These are phyloP conservation scores for Drepanosiphum platanoidis DNA, from an alignment of 2,888 invertebrate species.

Conservation along the genomic window DNA sequence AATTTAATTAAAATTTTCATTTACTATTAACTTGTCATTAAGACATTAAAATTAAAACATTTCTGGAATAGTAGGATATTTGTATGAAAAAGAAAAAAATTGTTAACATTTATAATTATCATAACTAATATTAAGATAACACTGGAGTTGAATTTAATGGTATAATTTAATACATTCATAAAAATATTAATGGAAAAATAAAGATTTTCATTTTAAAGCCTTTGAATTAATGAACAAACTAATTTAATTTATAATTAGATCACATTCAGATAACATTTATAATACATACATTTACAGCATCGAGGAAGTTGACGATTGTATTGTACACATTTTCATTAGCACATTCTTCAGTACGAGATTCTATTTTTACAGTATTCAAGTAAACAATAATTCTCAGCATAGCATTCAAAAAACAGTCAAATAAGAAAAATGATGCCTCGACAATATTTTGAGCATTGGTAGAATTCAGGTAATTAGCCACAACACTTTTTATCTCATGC, in stretches of 20 bases:
- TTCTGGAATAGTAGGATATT: too few relatives aligned
- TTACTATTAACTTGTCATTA: too few relatives aligned
- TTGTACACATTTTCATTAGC: not conserved
- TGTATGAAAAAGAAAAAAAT: too few relatives aligned
- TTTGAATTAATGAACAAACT: too few relatives aligned
- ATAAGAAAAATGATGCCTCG: constrained; percentile 34
- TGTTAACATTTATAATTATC: too few relatives aligned
- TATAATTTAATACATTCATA: too few relatives aligned
- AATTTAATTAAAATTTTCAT: too few relatives aligned
- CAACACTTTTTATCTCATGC: constrained; percentile 22
- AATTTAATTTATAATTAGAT: not conserved
- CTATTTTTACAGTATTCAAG: not conserved
- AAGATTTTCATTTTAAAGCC: too few relatives aligned
- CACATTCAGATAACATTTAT: not conserved
- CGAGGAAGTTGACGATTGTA: not conserved
- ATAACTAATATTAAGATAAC: too few relatives aligned
- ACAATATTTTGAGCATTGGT: not conserved
- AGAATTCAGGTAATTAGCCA: constrained; percentile 29
- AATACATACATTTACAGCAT: constrained; percentile 35
- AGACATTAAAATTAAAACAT: too few relatives aligned
- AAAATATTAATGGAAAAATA: too few relatives aligned
- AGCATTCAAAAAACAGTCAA: constrained; percentile 23
- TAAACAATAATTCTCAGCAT: constrained; percentile 46
- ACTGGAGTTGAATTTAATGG: too few relatives aligned
- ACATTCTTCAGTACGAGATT: not conserved